A percentile compares a stretch with the other conserved stretches of the same genome.
Conservation (phyloP, 2,888 invertebrate species). For the Drosophila kuntzei region DNA sequence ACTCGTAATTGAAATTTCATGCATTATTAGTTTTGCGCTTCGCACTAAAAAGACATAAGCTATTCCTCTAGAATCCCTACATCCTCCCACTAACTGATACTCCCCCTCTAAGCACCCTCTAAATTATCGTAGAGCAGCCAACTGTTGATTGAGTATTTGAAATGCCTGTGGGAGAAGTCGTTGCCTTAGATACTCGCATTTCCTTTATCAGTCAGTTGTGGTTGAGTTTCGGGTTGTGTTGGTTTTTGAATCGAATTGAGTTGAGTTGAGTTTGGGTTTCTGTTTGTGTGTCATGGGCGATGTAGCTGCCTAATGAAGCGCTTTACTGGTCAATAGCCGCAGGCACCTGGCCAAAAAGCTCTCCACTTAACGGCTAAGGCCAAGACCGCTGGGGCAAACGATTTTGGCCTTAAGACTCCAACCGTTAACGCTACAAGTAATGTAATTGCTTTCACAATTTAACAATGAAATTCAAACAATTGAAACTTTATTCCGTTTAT, state of each 20-base stretch:
- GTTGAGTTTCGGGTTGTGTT: constrained; percentile 10
- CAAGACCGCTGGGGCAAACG: constrained; percentile 22
- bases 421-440: constrained; percentile 37
- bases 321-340: constrained; percentile 58
- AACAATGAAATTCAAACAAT: constrained; percentile 43
- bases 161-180: constrained; percentile 23
- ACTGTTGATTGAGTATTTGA: constrained; percentile 49
- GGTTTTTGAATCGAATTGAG: no score
- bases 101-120: not conserved
- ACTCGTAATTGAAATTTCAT: constrained; percentile 76
- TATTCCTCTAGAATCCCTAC: not conserved
- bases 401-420: constrained; percentile 27
- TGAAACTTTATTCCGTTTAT: constrained; percentile 7
- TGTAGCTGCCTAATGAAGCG: constrained; percentile 65
- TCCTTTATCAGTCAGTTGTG: constrained; percentile 16
- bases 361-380: constrained; percentile 29
- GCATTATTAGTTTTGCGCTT: constrained; percentile 67
- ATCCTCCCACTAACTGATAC: not conserved
- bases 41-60: constrained; percentile 22
- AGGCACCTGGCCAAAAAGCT: constrained; percentile 54
- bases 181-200: constrained; percentile 5
- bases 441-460: constrained; percentile 62
- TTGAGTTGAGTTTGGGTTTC: not conserved
- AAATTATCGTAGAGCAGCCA: constrained; percentile 13
- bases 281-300: constrained; percentile 31